phyloP scores from a whole-genome alignment of 2,888 invertebrate genomes.

The Catonia carolina region DNA sequence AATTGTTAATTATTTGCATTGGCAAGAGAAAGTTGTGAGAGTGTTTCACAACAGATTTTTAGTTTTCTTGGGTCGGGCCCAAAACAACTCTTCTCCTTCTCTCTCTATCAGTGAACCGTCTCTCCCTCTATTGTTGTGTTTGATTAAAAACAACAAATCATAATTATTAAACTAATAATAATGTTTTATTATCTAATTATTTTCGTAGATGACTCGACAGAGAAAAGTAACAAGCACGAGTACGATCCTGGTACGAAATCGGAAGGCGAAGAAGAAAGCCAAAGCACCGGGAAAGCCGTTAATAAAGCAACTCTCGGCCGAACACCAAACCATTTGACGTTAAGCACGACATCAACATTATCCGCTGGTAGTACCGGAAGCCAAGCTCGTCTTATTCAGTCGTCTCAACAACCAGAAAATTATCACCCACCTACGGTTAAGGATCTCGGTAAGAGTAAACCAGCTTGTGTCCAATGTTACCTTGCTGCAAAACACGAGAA shows the following conservation, averaged over 20 bases:
- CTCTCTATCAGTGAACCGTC: no score
- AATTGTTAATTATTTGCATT: no score
- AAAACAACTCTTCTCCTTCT: no score
- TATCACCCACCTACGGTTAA: conserved; percentile 83
- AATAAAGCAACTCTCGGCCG: conserved; percentile 66
- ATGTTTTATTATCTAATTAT: no score
- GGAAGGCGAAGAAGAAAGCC: conserved; percentile 71
- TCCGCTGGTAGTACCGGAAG: conserved; percentile 91
- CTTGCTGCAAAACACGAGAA: conserved; percentile 26
- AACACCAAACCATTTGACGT: conserved; percentile 87
- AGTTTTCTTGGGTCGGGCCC: no score
- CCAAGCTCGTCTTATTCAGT: conserved; percentile 87
- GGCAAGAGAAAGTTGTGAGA: no score
- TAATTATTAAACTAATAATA: no score
- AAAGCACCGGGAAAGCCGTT: conserved; percentile 24
- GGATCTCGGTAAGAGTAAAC: conserved; percentile 73
- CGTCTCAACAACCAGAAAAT: conserved; percentile 86
- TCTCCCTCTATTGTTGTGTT: no score
- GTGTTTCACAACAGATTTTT: no score
- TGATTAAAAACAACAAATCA: no score
- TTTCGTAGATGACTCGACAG: conserved; percentile 26
- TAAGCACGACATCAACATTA: conserved; percentile 89
- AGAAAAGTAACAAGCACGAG: conserved; percentile 34
- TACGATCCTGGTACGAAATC: conserved; percentile 70
- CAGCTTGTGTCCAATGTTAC: conserved; percentile 37